A percentile compares a stretch with the other conserved stretches of the same genome.
phyloP scores from a whole-genome alignment of 2,797 vertebrate species.

The Gambusia yucatana region DNA sequence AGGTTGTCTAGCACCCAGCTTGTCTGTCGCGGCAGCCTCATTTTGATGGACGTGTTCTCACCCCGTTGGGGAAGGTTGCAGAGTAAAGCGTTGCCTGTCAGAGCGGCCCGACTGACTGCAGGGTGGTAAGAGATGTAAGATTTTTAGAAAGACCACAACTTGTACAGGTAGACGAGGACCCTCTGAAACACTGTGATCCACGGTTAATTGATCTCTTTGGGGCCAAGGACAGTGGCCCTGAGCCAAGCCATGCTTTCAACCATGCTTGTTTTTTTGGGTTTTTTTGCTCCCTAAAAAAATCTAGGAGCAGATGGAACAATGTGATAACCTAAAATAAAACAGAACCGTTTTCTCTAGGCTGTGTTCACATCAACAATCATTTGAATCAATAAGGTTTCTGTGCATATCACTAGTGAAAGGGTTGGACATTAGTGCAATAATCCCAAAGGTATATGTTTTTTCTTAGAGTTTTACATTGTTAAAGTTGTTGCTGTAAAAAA shows the following conservation, averaged over 20 bases:
- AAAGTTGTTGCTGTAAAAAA: neutral
- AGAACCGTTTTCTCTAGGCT: constrained; percentile 20
- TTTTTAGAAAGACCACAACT: constrained; percentile 38
- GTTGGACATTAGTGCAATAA: constrained; percentile 5
- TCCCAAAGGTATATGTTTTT: neutral
- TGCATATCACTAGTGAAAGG: constrained; percentile 1
- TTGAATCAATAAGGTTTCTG: constrained; percentile 7
- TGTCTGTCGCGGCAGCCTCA: constrained; percentile 66
- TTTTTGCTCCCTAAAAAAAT: constrained; percentile 15
- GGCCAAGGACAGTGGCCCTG: constrained; percentile 50
- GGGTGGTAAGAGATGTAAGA: constrained; percentile 38
- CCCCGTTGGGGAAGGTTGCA: constrained; percentile 74
- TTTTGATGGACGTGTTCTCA: constrained; percentile 78
- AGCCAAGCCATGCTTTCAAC: constrained; percentile 30
- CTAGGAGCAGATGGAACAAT: constrained; percentile 15
- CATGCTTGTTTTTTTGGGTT: constrained; percentile 5
- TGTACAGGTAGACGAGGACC: constrained; percentile 54
- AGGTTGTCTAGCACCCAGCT: constrained; percentile 64
- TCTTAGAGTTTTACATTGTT: neutral
- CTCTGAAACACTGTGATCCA: constrained; percentile 65
- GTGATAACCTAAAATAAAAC: constrained; percentile 28
- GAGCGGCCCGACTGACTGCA: constrained; percentile 38
- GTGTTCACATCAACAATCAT: constrained; percentile 24
- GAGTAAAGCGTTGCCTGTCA: constrained; percentile 77
- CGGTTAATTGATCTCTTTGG: constrained; percentile 77